phyloP scores from a whole-genome alignment of 1,140 invertebrate species.

The Sarcophaga bullata region DNA sequence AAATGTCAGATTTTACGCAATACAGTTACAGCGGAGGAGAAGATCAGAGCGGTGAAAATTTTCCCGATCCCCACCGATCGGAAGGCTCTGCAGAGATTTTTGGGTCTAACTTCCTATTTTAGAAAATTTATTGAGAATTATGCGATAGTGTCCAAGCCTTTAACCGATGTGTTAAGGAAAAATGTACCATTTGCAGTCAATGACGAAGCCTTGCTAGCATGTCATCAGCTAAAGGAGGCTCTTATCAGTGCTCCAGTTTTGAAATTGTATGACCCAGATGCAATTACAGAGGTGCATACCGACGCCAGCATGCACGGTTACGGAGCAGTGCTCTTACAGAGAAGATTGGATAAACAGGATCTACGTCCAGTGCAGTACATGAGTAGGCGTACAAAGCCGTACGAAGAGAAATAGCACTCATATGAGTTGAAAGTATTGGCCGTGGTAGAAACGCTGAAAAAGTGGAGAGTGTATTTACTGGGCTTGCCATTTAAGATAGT shows the following conservation, averaged over 20 bases:
- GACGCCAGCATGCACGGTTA: slow-evolving; percentile 49
- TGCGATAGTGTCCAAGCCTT: slow-evolving; percentile 49
- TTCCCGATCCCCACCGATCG: slow-evolving; percentile 51
- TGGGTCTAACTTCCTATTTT: slow-evolving; percentile 61
- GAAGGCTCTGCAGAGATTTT: slow-evolving; percentile 53
- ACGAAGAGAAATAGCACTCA: slow-evolving; percentile 52
- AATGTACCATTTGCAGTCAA: slow-evolving; percentile 32
- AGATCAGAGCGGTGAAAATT: slow-evolving; percentile 52
- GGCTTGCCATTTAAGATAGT: slow-evolving; percentile 44
- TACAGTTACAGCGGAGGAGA: slow-evolving; percentile 50
- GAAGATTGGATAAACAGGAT: slow-evolving; percentile 52
- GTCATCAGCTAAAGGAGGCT: slow-evolving; percentile 40
- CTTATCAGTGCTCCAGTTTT: slow-evolving; percentile 44
- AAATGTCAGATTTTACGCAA: slow-evolving; percentile 53
- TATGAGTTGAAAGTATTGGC: slow-evolving; percentile 54
- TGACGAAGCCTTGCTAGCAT: slow-evolving; percentile 25
- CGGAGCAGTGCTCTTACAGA: slow-evolving; percentile 53
- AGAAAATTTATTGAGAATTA: slow-evolving; percentile 54
- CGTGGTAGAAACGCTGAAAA: slow-evolving; percentile 42
- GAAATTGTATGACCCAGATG: not conserved
- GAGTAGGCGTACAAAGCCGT: slow-evolving; percentile 48
- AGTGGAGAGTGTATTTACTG: slow-evolving; percentile 46
- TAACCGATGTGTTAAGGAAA: slow-evolving; percentile 45
- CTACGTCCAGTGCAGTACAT: slow-evolving; percentile 47
- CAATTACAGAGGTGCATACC: slow-evolving; percentile 41